Base-by-base conservation (phyloP, 2,888 invertebrate genomes). In the Agrotis segetum region DNA sequence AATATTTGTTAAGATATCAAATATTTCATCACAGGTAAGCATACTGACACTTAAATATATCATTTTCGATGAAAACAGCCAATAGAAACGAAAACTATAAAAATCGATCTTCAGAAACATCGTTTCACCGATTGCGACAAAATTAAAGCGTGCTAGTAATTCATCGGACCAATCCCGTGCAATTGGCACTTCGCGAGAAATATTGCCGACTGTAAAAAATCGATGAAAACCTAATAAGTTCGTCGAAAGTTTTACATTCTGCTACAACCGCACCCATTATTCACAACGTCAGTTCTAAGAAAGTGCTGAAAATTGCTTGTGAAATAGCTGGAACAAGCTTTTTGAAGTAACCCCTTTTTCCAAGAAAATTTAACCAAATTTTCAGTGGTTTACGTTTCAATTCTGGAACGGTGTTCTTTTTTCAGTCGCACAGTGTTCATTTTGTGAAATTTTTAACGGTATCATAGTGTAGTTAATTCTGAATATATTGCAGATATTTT, bases 141-240 rank as follows among this genome's bases (percentile, higher is more conserved):
- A 66, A 68, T 66, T 34, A 46, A 52, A 44, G 40, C n/a, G 34
- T 34, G 50, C 7, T 13, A 63, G 44, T 52, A 62, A 46, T 68
- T 66, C 65, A 40, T 49, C 1, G 60, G 56, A 70, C 55, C 40
- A 69, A 74, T 71, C 65, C 50, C 19, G 58, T 60, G 67, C 70
- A 71, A 64, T 75, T 69, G 61, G 44, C 71, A 72, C 62, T 79
- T 77, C 55, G 70, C 34, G 44, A 69, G 66, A 83, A 79, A 66
- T 74, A 84, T 77, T 63, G 44, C 64, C 49, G 34, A 52, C 52
- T 71, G 71, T 71, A 50, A 73, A 64, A 82, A 84, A 78, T 77
- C 77, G 73, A 84, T 84, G 64, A 24, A 52, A 65, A 55, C 59
- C 62, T 71, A 74, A 80, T 78, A 73, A 67, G 68, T 79, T 74